These are phyloP conservation scores for Salarias fasciatus DNA, from an alignment of 2,797 vertebrate species.

Conservation along the genomic window DNA sequence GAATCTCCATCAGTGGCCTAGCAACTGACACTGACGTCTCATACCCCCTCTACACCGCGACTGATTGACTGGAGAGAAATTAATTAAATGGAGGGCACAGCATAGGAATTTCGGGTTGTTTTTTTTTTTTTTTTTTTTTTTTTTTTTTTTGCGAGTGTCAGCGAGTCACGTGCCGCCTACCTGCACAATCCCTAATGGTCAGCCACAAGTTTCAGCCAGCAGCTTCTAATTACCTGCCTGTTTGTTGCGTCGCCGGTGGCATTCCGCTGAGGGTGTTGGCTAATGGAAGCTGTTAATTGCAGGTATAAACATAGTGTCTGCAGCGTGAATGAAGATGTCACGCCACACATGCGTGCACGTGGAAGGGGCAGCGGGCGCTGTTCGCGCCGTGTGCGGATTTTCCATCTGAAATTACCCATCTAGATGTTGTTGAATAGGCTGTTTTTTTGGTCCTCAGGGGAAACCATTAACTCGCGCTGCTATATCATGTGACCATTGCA, in stretches of 20 bases:
- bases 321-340: constrained; percentile 27
- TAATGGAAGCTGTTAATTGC: constrained; percentile 74
- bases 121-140: constrained; percentile 19
- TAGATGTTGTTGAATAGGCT: constrained; percentile 34
- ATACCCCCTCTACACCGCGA: constrained; percentile 6
- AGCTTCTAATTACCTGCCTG: constrained; percentile 56
- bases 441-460: constrained; percentile 30
- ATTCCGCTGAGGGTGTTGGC: constrained; percentile 33
- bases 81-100: constrained; percentile 30
- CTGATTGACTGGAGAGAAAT: constrained; percentile 36
- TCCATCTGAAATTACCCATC: constrained; percentile 47
- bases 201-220: constrained; percentile 41
- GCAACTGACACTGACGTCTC: constrained; percentile 46
- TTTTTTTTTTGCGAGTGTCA: constrained; percentile 1
- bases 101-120: constrained; percentile 20
- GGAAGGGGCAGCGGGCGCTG: no score
- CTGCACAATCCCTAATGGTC: constrained; percentile 35
- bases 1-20: constrained; percentile 63
- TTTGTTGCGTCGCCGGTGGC: constrained; percentile 57
- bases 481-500: constrained; percentile 19
- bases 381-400: constrained; percentile 19
- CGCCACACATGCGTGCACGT: background rate
- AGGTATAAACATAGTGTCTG: constrained; percentile 45
- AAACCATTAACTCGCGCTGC: constrained; percentile 19
- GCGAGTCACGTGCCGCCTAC: constrained; percentile 16